These are phyloP conservation scores for Cartodere bifasciata DNA, from an alignment of 2,888 invertebrate genomes.

Conservation along the genomic window DNA sequence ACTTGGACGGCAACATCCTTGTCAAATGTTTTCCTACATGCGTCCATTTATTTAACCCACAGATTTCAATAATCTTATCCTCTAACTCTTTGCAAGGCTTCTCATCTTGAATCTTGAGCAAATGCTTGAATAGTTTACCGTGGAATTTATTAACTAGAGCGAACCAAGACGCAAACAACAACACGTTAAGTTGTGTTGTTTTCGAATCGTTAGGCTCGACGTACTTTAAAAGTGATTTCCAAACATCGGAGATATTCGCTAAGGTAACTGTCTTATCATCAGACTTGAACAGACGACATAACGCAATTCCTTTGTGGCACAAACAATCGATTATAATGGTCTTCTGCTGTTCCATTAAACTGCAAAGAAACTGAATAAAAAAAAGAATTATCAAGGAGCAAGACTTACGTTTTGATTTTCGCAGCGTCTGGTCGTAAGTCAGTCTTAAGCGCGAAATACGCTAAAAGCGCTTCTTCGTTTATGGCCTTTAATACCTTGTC, in stretches of 20 bases:
- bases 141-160: constrained; percentile 65
- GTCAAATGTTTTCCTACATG: constrained; percentile 47
- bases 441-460: constrained; percentile 72
- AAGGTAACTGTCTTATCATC: constrained; percentile 30
- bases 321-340: constrained; percentile 67
- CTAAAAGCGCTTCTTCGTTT: constrained; percentile 65
- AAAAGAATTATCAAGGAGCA: neutral
- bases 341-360: constrained; percentile 70
- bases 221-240: constrained; percentile 66
- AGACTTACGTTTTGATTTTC: constrained; percentile 65
- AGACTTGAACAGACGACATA: constrained; percentile 47
- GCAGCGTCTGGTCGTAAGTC: constrained; percentile 72
- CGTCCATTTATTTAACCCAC: constrained; percentile 55
- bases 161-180: constrained; percentile 73
- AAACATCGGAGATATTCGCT: constrained; percentile 47
- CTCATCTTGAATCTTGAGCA: constrained; percentile 69
- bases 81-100: constrained; percentile 63
- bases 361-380: constrained; percentile 13
- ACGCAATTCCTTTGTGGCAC: constrained; percentile 59
- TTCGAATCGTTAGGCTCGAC: constrained; percentile 67
- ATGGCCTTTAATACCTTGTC: constrained; percentile 57
- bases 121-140: constrained; percentile 67
- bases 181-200: constrained; percentile 54
- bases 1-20: constrained; percentile 50
- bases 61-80: constrained; percentile 50